phyloP scores from a whole-genome alignment of 2,113 vertebrate genomes.

The Bufo bufo region DNA sequence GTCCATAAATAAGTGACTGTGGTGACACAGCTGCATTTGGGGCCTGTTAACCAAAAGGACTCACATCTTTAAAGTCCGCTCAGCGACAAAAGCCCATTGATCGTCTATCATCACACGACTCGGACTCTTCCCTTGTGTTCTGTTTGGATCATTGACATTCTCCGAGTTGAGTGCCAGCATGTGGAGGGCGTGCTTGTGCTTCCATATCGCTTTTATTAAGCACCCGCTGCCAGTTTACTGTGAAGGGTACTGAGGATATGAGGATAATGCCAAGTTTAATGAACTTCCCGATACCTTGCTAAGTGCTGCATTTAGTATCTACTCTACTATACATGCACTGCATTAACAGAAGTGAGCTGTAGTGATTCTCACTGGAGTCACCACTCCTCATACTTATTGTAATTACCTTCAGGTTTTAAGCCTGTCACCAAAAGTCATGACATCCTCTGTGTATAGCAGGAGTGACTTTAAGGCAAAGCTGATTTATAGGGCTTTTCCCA shows the following conservation, averaged over 20 bases:
- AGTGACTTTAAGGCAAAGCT: not conserved
- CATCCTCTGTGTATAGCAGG: not conserved
- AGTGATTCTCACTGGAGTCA: not conserved
- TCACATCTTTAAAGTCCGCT: slow-evolving; percentile 27
- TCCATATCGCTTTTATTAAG: slow-evolving; percentile 3
- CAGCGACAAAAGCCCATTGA: not conserved
- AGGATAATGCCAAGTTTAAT: slow-evolving; percentile 11
- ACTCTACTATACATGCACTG: not conserved
- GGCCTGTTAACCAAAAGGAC: slow-evolving; percentile 28
- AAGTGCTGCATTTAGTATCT: not conserved
- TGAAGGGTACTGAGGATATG: not conserved
- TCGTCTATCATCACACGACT: slow-evolving; percentile 31
- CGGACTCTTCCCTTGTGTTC: not conserved
- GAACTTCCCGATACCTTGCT: not conserved
- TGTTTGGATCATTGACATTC: slow-evolving; percentile 11
- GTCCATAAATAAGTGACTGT: not conserved
- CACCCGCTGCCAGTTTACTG: slow-evolving; percentile 13
- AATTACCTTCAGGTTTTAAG: not conserved
- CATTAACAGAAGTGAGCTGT: not conserved
- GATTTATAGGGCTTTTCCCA: not conserved
- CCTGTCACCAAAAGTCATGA: too few species aligned
- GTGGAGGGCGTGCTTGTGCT: slow-evolving; percentile 18
- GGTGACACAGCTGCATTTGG: slow-evolving; percentile 1
- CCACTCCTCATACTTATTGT: not conserved
- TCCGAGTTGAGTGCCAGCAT: not conserved